These are phyloP conservation scores for Sus cebifrons DNA, from an alignment of 2,797 vertebrate species.

Conservation along the genomic window DNA sequence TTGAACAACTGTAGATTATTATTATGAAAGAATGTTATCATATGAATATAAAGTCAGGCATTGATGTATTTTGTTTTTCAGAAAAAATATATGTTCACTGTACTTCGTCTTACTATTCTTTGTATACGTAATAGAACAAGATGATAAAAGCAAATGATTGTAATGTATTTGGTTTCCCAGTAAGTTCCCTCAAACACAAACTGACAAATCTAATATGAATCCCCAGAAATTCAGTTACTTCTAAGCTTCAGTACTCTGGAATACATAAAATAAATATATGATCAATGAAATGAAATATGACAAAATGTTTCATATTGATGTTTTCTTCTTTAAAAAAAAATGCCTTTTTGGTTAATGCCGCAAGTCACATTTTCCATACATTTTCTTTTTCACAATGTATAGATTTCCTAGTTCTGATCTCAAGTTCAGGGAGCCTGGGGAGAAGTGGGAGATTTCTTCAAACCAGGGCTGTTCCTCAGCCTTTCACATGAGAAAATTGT, in stretches of 20 bases:
- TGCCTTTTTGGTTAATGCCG: constrained; percentile 88
- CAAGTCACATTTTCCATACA: constrained; percentile 90
- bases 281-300: constrained; percentile 92
- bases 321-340: constrained; percentile 90
- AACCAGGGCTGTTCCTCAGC: constrained; percentile 91
- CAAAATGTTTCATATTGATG: constrained; percentile 91
- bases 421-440: constrained; percentile 91
- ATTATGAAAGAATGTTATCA: constrained; percentile 50
- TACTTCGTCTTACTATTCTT: constrained; percentile 65
- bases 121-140: constrained; percentile 72
- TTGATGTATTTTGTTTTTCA: constrained; percentile 57
- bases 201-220: constrained; percentile 90
- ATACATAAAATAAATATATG: constrained; percentile 91
- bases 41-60: neutral
- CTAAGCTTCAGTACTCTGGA: constrained; percentile 88
- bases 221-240: constrained; percentile 90
- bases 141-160: constrained; percentile 87
- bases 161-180: constrained; percentile 83
- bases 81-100: constrained; percentile 25
- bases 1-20: constrained; percentile 61
- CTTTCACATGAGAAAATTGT: constrained; percentile 97
- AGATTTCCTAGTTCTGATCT: constrained; percentile 92
- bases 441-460: constrained; percentile 91
- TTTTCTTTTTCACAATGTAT: constrained; percentile 90
- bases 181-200: constrained; percentile 87